Conservation (phyloP, 2,888 invertebrate species). For the Siphonodentalium dalli region DNA sequence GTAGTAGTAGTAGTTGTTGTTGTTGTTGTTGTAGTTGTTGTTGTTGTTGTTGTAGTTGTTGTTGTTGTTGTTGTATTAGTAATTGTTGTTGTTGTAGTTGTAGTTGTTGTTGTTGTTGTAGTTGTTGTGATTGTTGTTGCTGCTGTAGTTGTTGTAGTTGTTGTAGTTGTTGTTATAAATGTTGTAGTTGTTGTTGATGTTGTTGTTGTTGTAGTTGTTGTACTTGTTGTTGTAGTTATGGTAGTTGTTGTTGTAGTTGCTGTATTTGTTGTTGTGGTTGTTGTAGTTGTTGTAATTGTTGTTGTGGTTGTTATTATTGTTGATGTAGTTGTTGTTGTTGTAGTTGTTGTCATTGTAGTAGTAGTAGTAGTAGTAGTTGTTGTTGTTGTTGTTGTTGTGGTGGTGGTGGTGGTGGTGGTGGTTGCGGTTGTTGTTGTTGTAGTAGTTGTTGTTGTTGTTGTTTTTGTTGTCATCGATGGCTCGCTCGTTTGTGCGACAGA, state of each 20-base stretch:
- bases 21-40: no score
- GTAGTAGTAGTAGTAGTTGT: background rate
- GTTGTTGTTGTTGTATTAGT: no score
- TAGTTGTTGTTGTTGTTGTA: no score
- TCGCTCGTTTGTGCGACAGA: background rate
- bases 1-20: no score
- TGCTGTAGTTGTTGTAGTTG: background rate
- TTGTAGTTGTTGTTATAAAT: background rate
- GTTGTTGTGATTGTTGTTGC: background rate
- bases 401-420: background rate
- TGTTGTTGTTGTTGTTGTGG: background rate
- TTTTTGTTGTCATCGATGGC: background rate
- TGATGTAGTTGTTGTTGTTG: background rate
- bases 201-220: background rate
- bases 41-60: no score
- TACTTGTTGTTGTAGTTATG: background rate
- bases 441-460: background rate
- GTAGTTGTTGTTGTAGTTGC: background rate
- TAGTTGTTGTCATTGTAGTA: background rate
- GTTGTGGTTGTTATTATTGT: background rate
- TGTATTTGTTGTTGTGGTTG: background rate
- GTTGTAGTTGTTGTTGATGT: background rate
- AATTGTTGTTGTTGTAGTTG: no score
- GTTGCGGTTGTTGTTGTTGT: background rate
- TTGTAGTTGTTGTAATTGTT: constrained; percentile 1